Conservation (phyloP, 2,113 vertebrate genomes). For the Helogale parvula region DNA sequence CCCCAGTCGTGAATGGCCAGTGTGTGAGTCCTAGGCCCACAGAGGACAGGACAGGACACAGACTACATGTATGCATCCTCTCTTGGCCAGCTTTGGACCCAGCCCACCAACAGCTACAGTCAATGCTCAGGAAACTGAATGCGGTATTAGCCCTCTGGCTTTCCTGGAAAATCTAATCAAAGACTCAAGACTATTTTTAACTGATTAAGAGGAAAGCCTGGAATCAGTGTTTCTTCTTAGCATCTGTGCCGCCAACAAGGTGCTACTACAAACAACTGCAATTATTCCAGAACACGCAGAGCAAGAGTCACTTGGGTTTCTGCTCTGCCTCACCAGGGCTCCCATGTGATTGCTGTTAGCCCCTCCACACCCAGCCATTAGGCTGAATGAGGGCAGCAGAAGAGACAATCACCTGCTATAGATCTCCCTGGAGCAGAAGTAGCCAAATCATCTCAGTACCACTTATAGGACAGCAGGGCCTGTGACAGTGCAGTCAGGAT, state of each 20-base stretch:
- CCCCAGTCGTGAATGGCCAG: neutral
- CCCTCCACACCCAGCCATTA: neutral
- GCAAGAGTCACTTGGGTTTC: neutral
- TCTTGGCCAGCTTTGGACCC: neutral
- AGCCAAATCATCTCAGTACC: neutral
- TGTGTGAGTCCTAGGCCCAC: neutral
- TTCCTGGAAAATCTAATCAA: conserved; percentile 4
- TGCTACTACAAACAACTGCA: conserved; percentile 44
- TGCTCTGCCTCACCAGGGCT: neutral
- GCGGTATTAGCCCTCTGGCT: neutral
- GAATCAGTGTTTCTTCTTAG: conserved; percentile 49
- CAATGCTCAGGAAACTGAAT: neutral
- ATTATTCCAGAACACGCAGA: neutral
- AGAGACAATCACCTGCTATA: neutral
- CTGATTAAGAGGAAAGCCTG: conserved; percentile 39
- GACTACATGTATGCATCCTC: neutral
- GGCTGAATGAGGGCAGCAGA: conserved; percentile 20
- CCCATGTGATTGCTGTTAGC: neutral
- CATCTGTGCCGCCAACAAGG: conserved; percentile 43
- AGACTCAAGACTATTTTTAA: conserved; percentile 32
- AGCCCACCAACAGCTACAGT: neutral
- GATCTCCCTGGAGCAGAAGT: neutral
- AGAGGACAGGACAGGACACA: neutral
- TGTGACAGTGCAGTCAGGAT: neutral
- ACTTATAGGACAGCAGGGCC: neutral